phyloP scores from a whole-genome alignment of 2,797 vertebrate genomes.

The Mus minutoides region DNA sequence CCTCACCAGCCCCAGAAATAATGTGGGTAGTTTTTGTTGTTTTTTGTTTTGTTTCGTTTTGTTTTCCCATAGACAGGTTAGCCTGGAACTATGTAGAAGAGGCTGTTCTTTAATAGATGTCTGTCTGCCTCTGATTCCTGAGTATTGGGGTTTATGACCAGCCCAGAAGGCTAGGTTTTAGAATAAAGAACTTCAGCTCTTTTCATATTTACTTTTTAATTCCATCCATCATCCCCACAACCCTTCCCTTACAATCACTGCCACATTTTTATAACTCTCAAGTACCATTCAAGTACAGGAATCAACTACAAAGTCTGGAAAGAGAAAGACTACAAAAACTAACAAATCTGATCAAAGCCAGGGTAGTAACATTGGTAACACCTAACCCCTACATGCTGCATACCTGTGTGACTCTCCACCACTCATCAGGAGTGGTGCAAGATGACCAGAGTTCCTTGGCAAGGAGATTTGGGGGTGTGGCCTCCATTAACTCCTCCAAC shows the following conservation, averaged over 20 bases:
- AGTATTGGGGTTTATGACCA: not conserved
- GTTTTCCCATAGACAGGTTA: not conserved
- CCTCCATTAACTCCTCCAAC: constrained; percentile 97
- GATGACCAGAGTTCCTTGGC: constrained; percentile 99
- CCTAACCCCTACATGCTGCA: not conserved
- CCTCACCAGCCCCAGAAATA: not conserved
- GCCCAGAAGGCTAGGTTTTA: not conserved
- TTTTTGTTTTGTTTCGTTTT: not conserved
- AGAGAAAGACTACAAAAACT: not conserved
- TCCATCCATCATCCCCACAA: not conserved
- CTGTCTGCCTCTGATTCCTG: not conserved
- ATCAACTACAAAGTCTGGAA: not conserved
- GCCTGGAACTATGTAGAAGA: not conserved
- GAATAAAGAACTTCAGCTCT: not conserved
- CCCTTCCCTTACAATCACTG: not conserved
- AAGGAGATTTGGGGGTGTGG: constrained; percentile 96
- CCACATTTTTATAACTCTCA: not conserved
- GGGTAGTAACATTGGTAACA: not conserved
- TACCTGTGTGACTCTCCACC: constrained; percentile 99
- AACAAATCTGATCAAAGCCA: not conserved
- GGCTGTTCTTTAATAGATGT: not conserved
- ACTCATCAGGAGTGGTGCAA: constrained; percentile 96
- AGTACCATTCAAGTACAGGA: not conserved
- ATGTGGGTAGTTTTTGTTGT: not conserved
- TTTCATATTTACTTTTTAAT: constrained; percentile 30